Conservation (phyloP, 2,797 vertebrate species). For the Pseudochirops cupreus region DNA sequence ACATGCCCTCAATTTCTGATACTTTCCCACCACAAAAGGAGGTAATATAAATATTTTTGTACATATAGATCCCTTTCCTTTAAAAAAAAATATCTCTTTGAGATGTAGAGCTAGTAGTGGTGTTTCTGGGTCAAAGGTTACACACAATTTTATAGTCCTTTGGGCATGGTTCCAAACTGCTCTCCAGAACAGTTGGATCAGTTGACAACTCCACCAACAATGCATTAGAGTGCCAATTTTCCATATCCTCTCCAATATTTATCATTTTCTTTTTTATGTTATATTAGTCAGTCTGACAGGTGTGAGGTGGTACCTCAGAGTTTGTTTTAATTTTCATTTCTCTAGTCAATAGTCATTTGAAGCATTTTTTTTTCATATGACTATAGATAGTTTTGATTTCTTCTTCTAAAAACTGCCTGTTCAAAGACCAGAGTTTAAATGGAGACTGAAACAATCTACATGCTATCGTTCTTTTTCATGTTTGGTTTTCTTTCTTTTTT, state of each 20-base stretch:
- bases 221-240: not conserved
- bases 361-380: not conserved
- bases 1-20: too few relatives aligned
- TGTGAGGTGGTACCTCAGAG: not conserved
- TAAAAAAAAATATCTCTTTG: not conserved
- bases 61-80: too few relatives aligned
- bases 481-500: too few relatives aligned
- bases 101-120: not conserved
- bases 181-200: not conserved
- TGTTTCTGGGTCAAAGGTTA: not conserved
- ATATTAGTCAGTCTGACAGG: not conserved
- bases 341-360: not conserved
- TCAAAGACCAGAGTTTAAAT: too few relatives aligned
- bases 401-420: not conserved
- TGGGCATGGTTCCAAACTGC: not conserved
- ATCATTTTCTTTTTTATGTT: not conserved
- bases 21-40: too few relatives aligned
- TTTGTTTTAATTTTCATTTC: not conserved
- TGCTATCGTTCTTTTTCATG: too few relatives aligned
- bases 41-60: too few relatives aligned
- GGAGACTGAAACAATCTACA: too few relatives aligned
- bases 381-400: too few relatives aligned
- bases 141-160: not conserved
- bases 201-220: not conserved
- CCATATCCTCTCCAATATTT: not conserved